Evolutionary conservation across 35 echinoderm and acorn worm genomes (phyloP).

Genomic region (Eucidaris tribuloides): DNA sequence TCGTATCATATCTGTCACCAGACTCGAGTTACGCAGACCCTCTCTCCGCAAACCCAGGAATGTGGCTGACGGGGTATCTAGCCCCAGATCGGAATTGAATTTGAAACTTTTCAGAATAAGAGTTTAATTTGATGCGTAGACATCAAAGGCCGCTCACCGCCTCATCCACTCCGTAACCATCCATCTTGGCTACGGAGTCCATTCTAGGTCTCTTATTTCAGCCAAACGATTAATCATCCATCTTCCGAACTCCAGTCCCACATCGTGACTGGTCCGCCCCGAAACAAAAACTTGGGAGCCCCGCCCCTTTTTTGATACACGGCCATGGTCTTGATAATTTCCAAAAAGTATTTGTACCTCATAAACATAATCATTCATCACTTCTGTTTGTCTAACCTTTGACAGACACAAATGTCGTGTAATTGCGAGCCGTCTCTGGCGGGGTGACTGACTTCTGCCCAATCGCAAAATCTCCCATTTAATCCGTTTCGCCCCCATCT

Average conservation of each 20-base stretch:
- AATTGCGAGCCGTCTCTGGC: no score
- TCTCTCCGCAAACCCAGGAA: constrained; percentile 8
- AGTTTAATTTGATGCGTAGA: constrained; percentile 47
- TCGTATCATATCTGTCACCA: constrained; percentile 6
- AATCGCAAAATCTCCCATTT: no score
- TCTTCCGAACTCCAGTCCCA: no score
- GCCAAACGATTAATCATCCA: constrained; percentile 21
- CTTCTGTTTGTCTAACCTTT: constrained; percentile 24
- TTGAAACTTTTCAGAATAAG: constrained; percentile 44
- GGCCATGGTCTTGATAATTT: no score
- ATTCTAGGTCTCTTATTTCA: not conserved
- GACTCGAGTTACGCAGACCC: constrained; percentile 11
- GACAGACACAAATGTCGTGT: constrained; percentile 9
- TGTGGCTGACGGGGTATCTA: constrained; percentile 12
- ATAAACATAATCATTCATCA: constrained; percentile 27
- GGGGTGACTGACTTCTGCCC: constrained; percentile 20
- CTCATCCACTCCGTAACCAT: not conserved
- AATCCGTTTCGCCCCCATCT: no score
- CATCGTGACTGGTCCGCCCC: no score
- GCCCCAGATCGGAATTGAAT: constrained; percentile 46
- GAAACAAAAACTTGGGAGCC: no score
- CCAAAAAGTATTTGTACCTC: no score
- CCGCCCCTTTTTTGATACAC: no score
- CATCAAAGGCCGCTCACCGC: constrained; percentile 28
- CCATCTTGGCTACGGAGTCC: not conserved